Percentiles rank a stretch among this genome's conserved stretches.
Evolutionary conservation across 2,888 invertebrate species (phyloP).

Genomic region (Plagiodera versicolora): DNA sequence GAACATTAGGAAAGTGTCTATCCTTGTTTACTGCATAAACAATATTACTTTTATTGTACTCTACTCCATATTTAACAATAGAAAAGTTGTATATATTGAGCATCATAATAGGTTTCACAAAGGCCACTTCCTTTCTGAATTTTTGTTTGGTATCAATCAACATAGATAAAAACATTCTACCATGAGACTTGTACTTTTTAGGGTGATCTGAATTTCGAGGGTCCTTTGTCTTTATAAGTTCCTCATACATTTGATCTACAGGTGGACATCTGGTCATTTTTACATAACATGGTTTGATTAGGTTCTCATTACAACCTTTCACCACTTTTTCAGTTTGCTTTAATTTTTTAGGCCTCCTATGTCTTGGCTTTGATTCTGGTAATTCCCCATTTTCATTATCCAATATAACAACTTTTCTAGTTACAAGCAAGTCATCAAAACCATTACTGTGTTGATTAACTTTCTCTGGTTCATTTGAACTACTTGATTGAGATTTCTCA

Average conservation of each 20-base stretch:
- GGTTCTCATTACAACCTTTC: neutral
- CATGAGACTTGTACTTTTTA: neutral
- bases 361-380: neutral
- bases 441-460: neutral
- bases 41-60: conserved; percentile 28
- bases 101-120: conserved; percentile 28
- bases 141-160: conserved; percentile 21
- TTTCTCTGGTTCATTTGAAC: no score
- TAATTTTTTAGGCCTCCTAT: neutral
- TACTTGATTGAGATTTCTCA: neutral
- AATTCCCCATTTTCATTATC: conserved; percentile 7
- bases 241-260: conserved; percentile 15
- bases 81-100: conserved; percentile 26
- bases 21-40: conserved; percentile 22
- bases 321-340: neutral
- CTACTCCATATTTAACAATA: conserved; percentile 16
- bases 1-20: conserved; percentile 12
- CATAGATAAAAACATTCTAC: neutral
- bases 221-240: neutral
- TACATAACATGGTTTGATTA: conserved; percentile 25
- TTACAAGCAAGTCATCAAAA: conserved; percentile 25
- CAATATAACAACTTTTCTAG: conserved; percentile 31
- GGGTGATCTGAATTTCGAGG: neutral
- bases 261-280: conserved; percentile 13
- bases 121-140: conserved; percentile 25